Percentiles rank a stretch among this genome's conserved stretches.
Conservation (phyloP, 2,113 vertebrate genomes). For the Ivindomyrus marchei region DNA sequence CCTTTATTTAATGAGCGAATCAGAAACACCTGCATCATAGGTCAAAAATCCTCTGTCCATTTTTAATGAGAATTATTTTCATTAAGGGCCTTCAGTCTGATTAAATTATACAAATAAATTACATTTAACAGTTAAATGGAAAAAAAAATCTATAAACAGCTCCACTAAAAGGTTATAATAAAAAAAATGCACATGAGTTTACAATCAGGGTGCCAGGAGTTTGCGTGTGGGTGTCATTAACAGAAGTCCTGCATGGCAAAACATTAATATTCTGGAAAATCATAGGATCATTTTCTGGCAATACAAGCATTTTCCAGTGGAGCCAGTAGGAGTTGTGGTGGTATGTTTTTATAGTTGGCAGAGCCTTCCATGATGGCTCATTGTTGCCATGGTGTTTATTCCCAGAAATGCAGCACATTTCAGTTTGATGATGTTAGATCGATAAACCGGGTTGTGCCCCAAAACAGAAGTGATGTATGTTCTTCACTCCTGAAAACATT, state of each 20-base stretch:
- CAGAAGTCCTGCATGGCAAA: conserved; percentile 14
- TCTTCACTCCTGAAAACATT: background rate
- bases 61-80: background rate
- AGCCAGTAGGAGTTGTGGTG: background rate
- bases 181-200: conserved; percentile 45
- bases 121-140: background rate
- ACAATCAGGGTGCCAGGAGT: conserved; percentile 9
- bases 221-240: conserved; percentile 21
- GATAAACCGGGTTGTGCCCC: background rate
- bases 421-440: background rate
- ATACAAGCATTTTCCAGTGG: background rate
- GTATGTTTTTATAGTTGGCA: background rate
- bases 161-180: background rate
- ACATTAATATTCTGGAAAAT: conserved; percentile 22
- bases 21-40: background rate
- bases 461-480: background rate
- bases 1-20: background rate
- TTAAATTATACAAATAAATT: background rate
- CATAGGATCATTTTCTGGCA: conserved; percentile 13
- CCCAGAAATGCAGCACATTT: background rate
- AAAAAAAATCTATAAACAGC: background rate
- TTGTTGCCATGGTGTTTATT: background rate
- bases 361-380: background rate
- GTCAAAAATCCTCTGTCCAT: background rate
- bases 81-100: background rate